Evolutionary conservation across 2,113 vertebrate species (phyloP).

Genomic region (Morone saxatilis): DNA sequence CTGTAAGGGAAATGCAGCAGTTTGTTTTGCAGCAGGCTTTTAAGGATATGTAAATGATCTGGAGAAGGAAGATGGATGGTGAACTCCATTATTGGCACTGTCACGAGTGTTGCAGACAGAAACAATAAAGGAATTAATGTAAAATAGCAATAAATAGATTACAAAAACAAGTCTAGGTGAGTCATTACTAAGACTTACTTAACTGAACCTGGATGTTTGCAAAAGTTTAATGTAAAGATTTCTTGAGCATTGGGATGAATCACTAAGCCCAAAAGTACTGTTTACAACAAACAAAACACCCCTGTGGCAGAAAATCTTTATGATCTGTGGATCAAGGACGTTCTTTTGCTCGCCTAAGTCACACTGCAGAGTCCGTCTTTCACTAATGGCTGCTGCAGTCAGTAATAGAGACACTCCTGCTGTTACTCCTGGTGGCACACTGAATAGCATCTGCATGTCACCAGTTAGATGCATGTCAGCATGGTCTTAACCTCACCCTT

Average conservation of each 20-base stretch:
- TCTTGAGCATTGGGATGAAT: slow-evolving; percentile 29
- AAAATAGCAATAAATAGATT: slow-evolving; percentile 51
- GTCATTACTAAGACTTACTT: slow-evolving; percentile 35
- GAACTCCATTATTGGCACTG: slow-evolving; percentile 51
- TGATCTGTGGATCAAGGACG: slow-evolving; percentile 22
- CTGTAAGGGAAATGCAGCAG: slow-evolving; percentile 58
- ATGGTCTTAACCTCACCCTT: slow-evolving; percentile 27
- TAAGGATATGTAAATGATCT: slow-evolving; percentile 76
- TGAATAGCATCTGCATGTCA: slow-evolving; percentile 39
- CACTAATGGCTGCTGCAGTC: slow-evolving; percentile 16
- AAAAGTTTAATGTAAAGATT: slow-evolving; percentile 37
- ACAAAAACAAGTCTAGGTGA: slow-evolving; percentile 9
- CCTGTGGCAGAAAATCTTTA: background rate
- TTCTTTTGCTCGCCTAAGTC: slow-evolving; percentile 5
- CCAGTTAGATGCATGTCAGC: slow-evolving; percentile 16
- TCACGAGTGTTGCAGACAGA: slow-evolving; percentile 40
- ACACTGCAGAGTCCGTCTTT: slow-evolving; percentile 1
- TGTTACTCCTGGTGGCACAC: background rate
- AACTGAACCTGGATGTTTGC: slow-evolving; percentile 2
- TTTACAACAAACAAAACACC: slow-evolving; percentile 28
- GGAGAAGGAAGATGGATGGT: slow-evolving; percentile 46
- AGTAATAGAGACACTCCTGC: slow-evolving; percentile 19
- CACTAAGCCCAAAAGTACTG: slow-evolving; percentile 14
- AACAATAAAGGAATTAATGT: slow-evolving; percentile 50
- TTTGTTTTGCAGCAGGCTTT: slow-evolving; percentile 72